These are phyloP conservation scores for Cyanistes caeruleus DNA, from an alignment of 2,113 vertebrate genomes.

Conservation along the genomic window DNA sequence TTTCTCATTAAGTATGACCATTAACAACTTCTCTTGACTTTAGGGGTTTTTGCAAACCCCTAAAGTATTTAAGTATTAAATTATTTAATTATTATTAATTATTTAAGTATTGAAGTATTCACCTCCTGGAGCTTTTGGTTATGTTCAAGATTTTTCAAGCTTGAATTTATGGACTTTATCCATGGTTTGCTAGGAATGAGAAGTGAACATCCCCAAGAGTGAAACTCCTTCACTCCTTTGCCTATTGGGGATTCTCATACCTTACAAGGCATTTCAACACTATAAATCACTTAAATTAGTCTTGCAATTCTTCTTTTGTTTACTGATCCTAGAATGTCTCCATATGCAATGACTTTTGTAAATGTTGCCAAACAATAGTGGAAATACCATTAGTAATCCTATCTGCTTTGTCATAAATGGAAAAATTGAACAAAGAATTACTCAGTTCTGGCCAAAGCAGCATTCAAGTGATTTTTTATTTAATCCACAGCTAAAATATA, in stretches of 20 bases:
- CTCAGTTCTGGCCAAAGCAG: neutral
- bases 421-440: neutral
- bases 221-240: neutral
- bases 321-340: neutral
- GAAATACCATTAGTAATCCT: neutral
- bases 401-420: neutral
- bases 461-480: neutral
- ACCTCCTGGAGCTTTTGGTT: neutral
- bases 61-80: too few relatives aligned
- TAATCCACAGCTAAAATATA: neutral
- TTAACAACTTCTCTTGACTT: neutral
- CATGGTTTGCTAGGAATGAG: neutral
- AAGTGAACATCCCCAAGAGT: neutral
- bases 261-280: neutral
- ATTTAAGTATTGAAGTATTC: neutral
- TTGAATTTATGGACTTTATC: neutral
- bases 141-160: neutral
- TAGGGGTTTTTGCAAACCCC: neutral
- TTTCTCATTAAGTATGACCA: neutral
- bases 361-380: neutral
- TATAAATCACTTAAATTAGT: neutral
- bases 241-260: neutral
- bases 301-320: neutral
- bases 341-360: neutral
- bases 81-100: too few relatives aligned